These are phyloP conservation scores for Mus spretus DNA, from an alignment of 2,797 vertebrate species.

Conservation along the genomic window DNA sequence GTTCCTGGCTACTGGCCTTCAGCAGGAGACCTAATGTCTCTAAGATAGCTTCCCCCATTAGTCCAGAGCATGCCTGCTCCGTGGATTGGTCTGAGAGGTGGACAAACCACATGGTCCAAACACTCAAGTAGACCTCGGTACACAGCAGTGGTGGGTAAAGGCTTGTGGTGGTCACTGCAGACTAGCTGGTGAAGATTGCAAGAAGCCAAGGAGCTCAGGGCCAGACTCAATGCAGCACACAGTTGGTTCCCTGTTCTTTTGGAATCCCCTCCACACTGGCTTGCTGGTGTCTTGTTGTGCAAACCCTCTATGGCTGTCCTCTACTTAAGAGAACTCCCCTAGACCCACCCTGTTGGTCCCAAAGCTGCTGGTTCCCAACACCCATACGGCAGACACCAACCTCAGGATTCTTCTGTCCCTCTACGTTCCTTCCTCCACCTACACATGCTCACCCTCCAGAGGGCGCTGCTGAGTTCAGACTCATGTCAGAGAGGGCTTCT, in stretches of 20 bases:
- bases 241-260: neutral
- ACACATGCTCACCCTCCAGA: fast-evolving
- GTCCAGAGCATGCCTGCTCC: neutral
- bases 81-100: too few relatives aligned
- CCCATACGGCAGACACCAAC: neutral
- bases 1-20: neutral
- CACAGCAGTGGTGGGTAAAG: fast-evolving
- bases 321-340: neutral
- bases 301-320: neutral
- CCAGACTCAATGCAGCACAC: neutral
- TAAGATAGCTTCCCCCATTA: neutral
- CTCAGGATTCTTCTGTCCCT: neutral
- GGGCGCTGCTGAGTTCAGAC: neutral
- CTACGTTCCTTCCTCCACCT: fast-evolving
- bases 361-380: neutral
- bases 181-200: too few relatives aligned
- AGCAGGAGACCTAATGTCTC: neutral
- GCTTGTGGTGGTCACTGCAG: neutral
- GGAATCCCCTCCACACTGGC: too few relatives aligned
- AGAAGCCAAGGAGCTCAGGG: too few relatives aligned
- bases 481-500: neutral
- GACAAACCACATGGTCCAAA: too few relatives aligned
- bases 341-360: neutral
- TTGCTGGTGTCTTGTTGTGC: neutral
- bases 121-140: fast-evolving